Evolutionary conservation across 1,140 invertebrate genomes (phyloP).

Genomic region (Saxidomus purpurata): DNA sequence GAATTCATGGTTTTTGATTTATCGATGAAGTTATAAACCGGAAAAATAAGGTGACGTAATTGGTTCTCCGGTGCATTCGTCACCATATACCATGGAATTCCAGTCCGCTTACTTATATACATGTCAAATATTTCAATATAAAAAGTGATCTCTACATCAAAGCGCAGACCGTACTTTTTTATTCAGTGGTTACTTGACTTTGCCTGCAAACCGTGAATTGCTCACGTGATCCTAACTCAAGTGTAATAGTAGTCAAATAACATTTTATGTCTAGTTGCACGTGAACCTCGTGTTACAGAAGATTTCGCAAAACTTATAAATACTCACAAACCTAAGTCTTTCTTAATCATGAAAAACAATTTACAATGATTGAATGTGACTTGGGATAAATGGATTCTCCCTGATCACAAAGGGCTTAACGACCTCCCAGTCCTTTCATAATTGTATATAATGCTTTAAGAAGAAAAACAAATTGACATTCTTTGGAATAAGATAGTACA

Average conservation of each 20-base stretch:
- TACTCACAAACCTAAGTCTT: neutral
- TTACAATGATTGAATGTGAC: neutral
- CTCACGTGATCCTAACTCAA: neutral
- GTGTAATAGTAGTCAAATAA: neutral
- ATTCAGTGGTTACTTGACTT: no score
- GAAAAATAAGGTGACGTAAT: no score
- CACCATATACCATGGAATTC: no score
- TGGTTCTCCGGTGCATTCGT: no score
- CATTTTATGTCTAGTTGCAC: neutral
- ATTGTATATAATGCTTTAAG: neutral
- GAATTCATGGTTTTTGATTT: no score
- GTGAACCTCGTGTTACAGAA: neutral
- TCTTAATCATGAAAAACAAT: neutral
- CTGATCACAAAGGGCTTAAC: neutral
- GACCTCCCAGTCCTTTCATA: neutral
- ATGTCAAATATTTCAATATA: no score
- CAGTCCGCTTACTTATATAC: no score
- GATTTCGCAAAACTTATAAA: neutral
- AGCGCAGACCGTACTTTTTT: no score
- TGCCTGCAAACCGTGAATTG: no score
- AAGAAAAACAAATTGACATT: constrained; percentile 16
- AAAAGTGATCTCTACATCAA: no score
- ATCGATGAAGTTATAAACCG: no score
- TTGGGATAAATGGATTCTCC: neutral
- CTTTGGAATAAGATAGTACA: neutral